These are phyloP conservation scores for Oegoconia quadripuncta DNA, from an alignment of 2,888 invertebrate genomes.

Conservation along the genomic window DNA sequence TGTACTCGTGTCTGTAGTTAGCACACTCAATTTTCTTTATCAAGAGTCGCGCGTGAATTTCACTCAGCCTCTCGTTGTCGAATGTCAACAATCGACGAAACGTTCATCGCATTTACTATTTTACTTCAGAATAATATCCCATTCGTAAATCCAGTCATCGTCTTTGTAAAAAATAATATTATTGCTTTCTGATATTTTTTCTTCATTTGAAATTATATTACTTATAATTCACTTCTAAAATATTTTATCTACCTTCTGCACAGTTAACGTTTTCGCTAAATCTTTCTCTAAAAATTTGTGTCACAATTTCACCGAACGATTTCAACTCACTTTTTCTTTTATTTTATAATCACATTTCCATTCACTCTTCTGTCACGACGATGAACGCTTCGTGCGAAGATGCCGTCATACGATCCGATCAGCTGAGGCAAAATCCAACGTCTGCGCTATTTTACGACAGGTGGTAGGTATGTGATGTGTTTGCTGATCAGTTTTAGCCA, in stretches of 20 bases:
- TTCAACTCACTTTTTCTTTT: background rate
- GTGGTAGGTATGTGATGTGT: constrained; percentile 42
- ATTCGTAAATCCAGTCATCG: constrained; percentile 14
- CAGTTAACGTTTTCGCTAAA: background rate
- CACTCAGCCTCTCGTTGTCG: constrained; percentile 42
- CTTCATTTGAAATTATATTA: background rate
- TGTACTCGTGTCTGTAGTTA: constrained; percentile 41
- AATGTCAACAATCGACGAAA: constrained; percentile 63
- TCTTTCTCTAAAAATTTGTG: background rate
- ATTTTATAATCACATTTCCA: background rate
- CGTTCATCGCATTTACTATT: constrained; percentile 60
- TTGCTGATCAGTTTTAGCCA: constrained; percentile 31
- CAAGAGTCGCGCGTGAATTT: constrained; percentile 55
- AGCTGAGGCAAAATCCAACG: constrained; percentile 54
- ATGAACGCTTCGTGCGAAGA: constrained; percentile 49
- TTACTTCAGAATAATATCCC: constrained; percentile 13
- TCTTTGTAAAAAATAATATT: constrained; percentile 19
- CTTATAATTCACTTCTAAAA: too few species aligned
- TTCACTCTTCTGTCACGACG: constrained; percentile 20
- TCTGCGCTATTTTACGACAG: constrained; percentile 40
- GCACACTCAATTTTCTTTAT: constrained; percentile 46
- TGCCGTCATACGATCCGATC: constrained; percentile 39
- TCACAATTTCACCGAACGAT: background rate
- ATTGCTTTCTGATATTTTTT: constrained; percentile 12
- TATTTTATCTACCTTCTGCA: too few species aligned